Conservation (phyloP, 2,113 vertebrate genomes). For the Sinocyclocheilus rhinocerous region DNA sequence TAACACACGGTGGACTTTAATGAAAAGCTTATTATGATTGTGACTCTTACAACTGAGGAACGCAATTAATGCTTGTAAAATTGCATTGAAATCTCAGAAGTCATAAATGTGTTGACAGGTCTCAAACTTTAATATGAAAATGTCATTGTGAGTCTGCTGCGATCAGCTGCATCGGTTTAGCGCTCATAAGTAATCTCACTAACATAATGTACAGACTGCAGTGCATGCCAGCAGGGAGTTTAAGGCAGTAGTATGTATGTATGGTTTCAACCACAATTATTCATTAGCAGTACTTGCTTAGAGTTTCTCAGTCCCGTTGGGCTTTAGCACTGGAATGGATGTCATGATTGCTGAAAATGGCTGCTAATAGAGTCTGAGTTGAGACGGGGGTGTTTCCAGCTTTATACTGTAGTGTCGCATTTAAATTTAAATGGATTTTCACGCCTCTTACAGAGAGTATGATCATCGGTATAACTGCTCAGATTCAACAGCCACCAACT, state of each 20-base stretch:
- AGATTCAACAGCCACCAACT: not conserved
- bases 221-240: not conserved
- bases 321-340: constrained; percentile 44
- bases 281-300: constrained; percentile 43
- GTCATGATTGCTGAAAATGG: constrained; percentile 49
- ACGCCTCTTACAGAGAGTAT: not conserved
- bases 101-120: not conserved
- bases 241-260: not conserved
- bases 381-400: not conserved
- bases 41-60: not conserved
- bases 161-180: not conserved
- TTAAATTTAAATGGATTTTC: not conserved
- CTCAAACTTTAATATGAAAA: not conserved
- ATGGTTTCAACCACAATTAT: constrained; percentile 28
- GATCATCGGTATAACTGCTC: not conserved
- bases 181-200: not conserved
- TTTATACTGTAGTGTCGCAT: not conserved
- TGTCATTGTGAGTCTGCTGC: not conserved
- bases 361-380: constrained; percentile 46
- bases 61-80: not conserved
- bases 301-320: constrained; percentile 32
- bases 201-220: not conserved
- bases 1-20: constrained; percentile 1
- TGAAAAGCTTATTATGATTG: not conserved
- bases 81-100: constrained; percentile 8